phyloP scores from a whole-genome alignment of 2,797 vertebrate species.

The Zenarchopterus dispar region DNA sequence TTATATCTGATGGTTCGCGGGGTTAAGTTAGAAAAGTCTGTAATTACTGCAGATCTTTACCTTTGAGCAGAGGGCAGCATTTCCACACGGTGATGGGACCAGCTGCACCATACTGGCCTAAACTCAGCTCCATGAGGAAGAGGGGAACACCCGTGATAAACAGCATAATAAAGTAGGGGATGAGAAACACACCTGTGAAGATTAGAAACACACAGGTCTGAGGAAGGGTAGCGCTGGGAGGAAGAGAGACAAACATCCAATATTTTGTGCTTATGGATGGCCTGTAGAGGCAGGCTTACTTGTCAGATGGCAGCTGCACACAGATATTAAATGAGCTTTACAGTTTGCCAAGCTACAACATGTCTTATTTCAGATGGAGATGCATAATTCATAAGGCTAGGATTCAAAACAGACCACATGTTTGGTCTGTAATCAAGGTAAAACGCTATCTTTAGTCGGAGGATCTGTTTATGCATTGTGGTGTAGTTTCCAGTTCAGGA shows the following conservation, averaged over 20 bases:
- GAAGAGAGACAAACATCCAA: neutral
- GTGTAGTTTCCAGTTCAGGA: constrained; percentile 16
- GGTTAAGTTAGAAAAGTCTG: neutral
- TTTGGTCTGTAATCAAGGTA: constrained; percentile 38
- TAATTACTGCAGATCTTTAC: constrained; percentile 57
- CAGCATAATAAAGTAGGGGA: constrained; percentile 89
- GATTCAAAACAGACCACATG: constrained; percentile 10
- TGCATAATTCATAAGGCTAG: neutral
- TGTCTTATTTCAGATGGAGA: constrained; percentile 29
- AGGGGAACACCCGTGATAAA: constrained; percentile 85
- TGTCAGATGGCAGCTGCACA: constrained; percentile 7
- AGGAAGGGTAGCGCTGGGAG: neutral
- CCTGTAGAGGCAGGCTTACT: constrained; percentile 36
- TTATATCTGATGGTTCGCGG: neutral
- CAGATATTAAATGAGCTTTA: constrained; percentile 6
- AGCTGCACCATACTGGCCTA: constrained; percentile 86
- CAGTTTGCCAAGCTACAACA: constrained; percentile 31
- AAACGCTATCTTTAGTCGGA: constrained; percentile 19
- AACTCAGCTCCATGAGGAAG: constrained; percentile 90
- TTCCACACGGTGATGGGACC: constrained; percentile 89
- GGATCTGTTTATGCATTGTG: constrained; percentile 38
- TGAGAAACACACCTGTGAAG: constrained; percentile 86
- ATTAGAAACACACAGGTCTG: constrained; percentile 9
- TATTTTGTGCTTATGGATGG: neutral
- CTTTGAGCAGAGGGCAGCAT: constrained; percentile 89